Evolutionary conservation across 2,888 invertebrate species (phyloP).

Genomic region (Pinctada fucata): DNA sequence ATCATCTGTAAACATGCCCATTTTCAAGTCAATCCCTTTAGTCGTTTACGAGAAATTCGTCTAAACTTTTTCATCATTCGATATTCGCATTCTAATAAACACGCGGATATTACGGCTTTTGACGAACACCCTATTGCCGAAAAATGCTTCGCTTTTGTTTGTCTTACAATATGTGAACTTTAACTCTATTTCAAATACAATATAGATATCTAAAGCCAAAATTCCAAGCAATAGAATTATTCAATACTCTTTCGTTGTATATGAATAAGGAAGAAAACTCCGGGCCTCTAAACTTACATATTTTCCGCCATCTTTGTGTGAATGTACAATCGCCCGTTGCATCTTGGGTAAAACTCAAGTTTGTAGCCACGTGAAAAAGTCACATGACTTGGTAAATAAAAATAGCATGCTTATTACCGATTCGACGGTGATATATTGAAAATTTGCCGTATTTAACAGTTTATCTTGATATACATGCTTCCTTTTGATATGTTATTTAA

Average conservation of each 20-base stretch:
- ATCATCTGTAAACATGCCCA: slow-evolving; percentile 12
- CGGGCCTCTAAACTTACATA: slow-evolving; percentile 61
- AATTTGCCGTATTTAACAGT: background rate
- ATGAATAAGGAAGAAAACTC: slow-evolving; percentile 54
- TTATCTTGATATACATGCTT: background rate
- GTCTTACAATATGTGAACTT: slow-evolving; percentile 12
- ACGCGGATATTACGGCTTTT: slow-evolving; percentile 37
- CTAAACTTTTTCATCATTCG: slow-evolving; percentile 22
- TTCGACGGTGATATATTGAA: background rate
- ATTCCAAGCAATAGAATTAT: slow-evolving; percentile 21
- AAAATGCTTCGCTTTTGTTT: slow-evolving; percentile 21
- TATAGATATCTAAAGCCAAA: slow-evolving; percentile 41
- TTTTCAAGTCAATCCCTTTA: slow-evolving; percentile 17
- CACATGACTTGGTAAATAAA: slow-evolving; percentile 38
- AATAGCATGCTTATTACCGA: slow-evolving; percentile 15
- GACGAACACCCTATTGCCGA: slow-evolving; percentile 13
- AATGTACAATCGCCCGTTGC: slow-evolving; percentile 39
- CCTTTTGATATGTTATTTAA: background rate
- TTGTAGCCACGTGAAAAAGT: slow-evolving; percentile 38
- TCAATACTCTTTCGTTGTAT: slow-evolving; percentile 24
- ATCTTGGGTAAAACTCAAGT: slow-evolving; percentile 39
- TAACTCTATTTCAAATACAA: slow-evolving; percentile 44
- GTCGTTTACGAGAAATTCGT: slow-evolving; percentile 15
- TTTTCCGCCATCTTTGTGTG: slow-evolving; percentile 68
- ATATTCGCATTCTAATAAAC: slow-evolving; percentile 16